These are phyloP conservation scores for Gobius niger DNA, from an alignment of 2,113 vertebrate genomes.

Conservation along the genomic window DNA sequence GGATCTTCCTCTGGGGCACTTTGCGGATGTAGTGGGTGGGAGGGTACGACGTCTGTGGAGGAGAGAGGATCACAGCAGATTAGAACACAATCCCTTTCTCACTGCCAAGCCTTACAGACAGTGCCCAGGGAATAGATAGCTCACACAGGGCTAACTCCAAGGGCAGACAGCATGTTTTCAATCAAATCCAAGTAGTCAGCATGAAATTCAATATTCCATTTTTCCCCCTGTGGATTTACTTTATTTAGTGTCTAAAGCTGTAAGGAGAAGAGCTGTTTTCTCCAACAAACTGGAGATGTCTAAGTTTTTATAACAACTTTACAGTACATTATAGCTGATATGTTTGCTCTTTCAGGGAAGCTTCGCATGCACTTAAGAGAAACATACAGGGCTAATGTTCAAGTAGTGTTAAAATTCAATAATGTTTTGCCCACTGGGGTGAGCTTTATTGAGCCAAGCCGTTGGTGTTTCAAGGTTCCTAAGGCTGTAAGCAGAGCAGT, in stretches of 20 bases:
- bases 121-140: conserved; percentile 24
- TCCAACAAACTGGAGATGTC: not conserved
- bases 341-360: too few relatives aligned
- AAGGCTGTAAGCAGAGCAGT: not conserved
- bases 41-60: conserved; percentile 90
- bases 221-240: not conserved
- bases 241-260: not conserved
- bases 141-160: conserved; percentile 27
- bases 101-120: conserved; percentile 26
- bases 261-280: not conserved
- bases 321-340: too few relatives aligned
- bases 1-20: conserved; percentile 98
- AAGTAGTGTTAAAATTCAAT: not conserved
- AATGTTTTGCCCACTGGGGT: not conserved
- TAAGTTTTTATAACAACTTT: not conserved
- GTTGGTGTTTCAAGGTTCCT: not conserved
- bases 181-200: not conserved
- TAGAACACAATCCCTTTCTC: conserved; percentile 46
- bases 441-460: not conserved
- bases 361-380: too few relatives aligned
- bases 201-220: conserved; percentile 5
- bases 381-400: not conserved
- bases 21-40: conserved; percentile 96
- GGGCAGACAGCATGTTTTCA: conserved; percentile 1
- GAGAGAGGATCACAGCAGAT: conserved; percentile 53